Percentiles rank a stretch among this genome's conserved stretches.
Conservation (phyloP, 2,888 invertebrate genomes). For the Elysia crispata region DNA sequence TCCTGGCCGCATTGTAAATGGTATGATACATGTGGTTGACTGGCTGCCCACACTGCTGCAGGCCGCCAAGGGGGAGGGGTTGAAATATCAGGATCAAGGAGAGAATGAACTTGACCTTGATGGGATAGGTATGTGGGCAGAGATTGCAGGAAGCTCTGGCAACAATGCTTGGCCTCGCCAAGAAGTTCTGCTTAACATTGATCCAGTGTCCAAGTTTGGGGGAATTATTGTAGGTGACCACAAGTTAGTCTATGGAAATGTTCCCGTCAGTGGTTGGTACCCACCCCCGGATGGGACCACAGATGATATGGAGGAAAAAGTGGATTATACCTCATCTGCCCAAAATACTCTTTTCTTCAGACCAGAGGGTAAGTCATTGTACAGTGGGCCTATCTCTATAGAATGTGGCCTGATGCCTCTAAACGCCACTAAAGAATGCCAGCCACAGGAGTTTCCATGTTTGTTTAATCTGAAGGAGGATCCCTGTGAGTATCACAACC, state of each 20-base stretch:
- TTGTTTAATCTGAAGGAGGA: slow-evolving; percentile 89
- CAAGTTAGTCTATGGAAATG: slow-evolving; percentile 69
- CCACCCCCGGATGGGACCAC: slow-evolving; percentile 59
- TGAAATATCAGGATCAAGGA: not conserved
- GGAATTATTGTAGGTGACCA: slow-evolving; percentile 70
- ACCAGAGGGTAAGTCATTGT: not conserved
- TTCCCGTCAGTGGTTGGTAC: slow-evolving; percentile 68
- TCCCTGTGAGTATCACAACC: slow-evolving; percentile 90
- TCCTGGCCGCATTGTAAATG: slow-evolving; percentile 83
- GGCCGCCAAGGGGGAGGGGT: slow-evolving; percentile 81
- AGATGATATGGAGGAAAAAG: not conserved
- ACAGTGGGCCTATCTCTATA: slow-evolving; percentile 47
- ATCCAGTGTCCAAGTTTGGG: slow-evolving; percentile 59
- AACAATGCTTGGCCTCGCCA: slow-evolving; percentile 79
- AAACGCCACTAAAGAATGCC: slow-evolving; percentile 80
- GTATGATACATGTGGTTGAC: slow-evolving; percentile 89
- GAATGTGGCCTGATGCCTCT: slow-evolving; percentile 71
- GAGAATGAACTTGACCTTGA: slow-evolving; percentile 78
- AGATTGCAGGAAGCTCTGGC: slow-evolving; percentile 81
- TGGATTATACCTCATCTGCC: not conserved
- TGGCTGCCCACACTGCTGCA: slow-evolving; percentile 91
- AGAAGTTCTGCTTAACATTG: slow-evolving; percentile 79
- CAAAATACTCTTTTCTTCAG: not conserved
- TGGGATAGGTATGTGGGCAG: slow-evolving; percentile 87
- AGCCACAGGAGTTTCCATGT: slow-evolving; percentile 85